Base-by-base conservation (phyloP, 2,888 invertebrate genomes). In the Agriotes lineatus region DNA sequence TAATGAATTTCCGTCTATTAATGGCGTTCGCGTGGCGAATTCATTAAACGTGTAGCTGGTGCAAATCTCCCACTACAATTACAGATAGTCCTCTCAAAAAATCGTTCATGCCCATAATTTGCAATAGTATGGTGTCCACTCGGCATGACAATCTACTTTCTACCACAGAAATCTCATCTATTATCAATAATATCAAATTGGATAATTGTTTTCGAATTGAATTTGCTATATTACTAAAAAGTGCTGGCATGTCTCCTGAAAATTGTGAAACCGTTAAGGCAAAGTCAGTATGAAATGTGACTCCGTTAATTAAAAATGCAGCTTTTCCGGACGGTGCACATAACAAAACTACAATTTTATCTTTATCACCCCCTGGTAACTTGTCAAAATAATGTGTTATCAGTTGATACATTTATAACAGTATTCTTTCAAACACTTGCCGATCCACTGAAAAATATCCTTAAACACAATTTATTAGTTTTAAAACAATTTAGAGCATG, bases 171-270 rank as follows among this genome's bases (percentile, higher is more conserved):
- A n/a, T n/a, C n/a, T n/a, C 52, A 12, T 62, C 62, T 10, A 62
- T 52, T 9, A 62, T 39, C 5, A 62, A 10, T 39, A 62, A 39
- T 52, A 52, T 50, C 16, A 62, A 62, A 54, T 62, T 16, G 1
- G 1, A 3, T 18, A 62, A 25, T 22, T 62, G 3, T 0, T 4
- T n/a, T 5, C 62, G 0, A 3, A 61, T 35, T 3, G 50, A 50
- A 39, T 61, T n/a, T n/a, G n/a, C n/a, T n/a, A n/a, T n/a, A n/a
- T n/a, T n/a, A n/a, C n/a, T n/a, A n/a, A n/a, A n/a, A n/a, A n/a
- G n/a, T n/a, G n/a, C n/a, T n/a, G n/a, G n/a, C n/a, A n/a, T n/a
- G n/a, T n/a, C n/a, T n/a, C 50, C 7, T 19, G 19, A 2, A 37
- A 1, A 16, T 37, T 62, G 62, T 2, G 1, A 1, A 39, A 39